Base-by-base conservation (phyloP, 1,140 invertebrate species). In the Drosophila pseudoobscura region DNA sequence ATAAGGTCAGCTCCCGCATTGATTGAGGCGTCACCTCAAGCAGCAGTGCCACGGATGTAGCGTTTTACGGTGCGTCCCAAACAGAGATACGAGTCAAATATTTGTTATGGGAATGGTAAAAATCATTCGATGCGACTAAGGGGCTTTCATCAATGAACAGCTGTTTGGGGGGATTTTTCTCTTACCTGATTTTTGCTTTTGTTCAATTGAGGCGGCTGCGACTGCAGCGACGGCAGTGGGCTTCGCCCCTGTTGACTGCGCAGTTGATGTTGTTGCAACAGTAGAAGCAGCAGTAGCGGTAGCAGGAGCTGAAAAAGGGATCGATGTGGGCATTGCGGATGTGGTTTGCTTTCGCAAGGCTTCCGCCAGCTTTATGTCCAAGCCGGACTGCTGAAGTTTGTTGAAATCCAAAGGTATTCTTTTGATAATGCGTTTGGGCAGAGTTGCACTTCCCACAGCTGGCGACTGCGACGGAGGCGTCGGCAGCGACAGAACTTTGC, bases 331-430 rank as follows among this genome's bases (percentile, higher is more conserved):
- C 22, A 29, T 66, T 15, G 20, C 6, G 7, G 7, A 51, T 22
- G 39, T 3, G 50, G 65, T 79, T 39, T 76, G 80, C 46, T 75
- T 90, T n/a, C 74, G 72, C 2, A 91, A 65, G 4, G 69, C 85
- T 52, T 80, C 89, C 8, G 85, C 89, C 13, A 91, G 54, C 47
- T 87, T 72, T 13, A 76, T 61, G 56, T 90, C 79, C n/a, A 90
- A 73, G 22, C 89, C 89, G 15, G 76, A 58, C 29, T 80, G 51
- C 46, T 90, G 79, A 2, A 90, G 66, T 58, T 90, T 91, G 1
- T 76, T 89, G 7, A 80, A 77, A 71, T 91, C 89, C 50, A 91
- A 63, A 31, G 85, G 74, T 43, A 89, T 70, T 64, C 41, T 75
- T 39, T 89, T 84, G 43, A 89, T 80, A 43, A 88, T 77, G 3